Conservation (phyloP, 2,797 vertebrate species). For the Emydoidea blandingii region DNA sequence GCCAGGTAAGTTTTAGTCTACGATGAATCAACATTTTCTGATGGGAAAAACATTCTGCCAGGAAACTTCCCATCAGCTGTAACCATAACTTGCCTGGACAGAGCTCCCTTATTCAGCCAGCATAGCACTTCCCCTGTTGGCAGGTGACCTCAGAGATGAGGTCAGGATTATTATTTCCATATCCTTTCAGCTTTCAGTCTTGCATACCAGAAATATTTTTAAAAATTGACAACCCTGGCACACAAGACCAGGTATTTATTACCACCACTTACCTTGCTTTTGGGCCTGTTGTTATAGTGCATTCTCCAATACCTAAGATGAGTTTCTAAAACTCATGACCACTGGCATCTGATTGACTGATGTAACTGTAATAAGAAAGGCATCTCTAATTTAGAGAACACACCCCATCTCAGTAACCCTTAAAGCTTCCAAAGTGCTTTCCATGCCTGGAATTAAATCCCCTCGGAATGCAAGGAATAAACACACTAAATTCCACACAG, state of each 20-base stretch:
- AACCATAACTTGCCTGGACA: neutral
- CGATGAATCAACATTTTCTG: neutral
- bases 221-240: neutral
- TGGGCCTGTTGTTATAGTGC: too few species aligned
- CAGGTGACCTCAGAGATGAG: neutral
- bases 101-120: neutral
- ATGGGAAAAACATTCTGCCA: neutral
- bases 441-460: neutral
- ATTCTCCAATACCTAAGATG: neutral
- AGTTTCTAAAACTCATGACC: neutral
- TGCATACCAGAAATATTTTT: neutral
- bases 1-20: neutral
- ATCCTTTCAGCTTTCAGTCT: neutral
- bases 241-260: neutral
- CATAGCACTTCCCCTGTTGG: neutral
- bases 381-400: neutral
- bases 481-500: neutral
- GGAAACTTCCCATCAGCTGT: neutral
- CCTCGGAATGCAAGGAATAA: neutral
- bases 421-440: neutral
- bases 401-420: neutral
- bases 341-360: neutral
- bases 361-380: neutral
- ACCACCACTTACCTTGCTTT: neutral
- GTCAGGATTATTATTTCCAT: neutral